Conservation (phyloP, 2,113 vertebrate species). For the Rhynchomys soricoides region DNA sequence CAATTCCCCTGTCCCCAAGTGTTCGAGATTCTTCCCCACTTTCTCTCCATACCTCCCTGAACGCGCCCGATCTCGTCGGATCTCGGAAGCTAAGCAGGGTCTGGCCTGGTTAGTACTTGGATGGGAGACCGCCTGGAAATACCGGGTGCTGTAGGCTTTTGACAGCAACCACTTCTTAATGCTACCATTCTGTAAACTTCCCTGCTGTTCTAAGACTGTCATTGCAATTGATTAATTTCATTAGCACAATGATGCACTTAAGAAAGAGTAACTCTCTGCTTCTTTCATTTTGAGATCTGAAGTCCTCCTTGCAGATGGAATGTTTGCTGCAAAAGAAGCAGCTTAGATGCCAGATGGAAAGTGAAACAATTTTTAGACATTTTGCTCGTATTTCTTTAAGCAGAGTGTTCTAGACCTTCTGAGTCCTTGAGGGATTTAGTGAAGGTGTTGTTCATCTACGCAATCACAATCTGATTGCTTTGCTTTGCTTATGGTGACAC, state of each 20-base stretch:
- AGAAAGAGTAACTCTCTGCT: conserved; percentile 56
- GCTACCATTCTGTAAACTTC: conserved; percentile 57
- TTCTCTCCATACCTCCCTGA: too few species aligned
- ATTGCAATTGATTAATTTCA: conserved; percentile 74
- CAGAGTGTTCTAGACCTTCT: conserved; percentile 56
- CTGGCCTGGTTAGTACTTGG: too few species aligned
- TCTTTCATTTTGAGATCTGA: conserved; percentile 61
- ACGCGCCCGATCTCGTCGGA: too few species aligned
- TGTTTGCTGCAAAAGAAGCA: conserved; percentile 6
- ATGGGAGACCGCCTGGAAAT: too few species aligned
- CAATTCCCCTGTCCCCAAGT: too few species aligned
- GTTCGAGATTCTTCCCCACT: too few species aligned
- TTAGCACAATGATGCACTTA: conserved; percentile 71
- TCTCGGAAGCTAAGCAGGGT: too few species aligned
- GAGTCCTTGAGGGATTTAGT: background rate
- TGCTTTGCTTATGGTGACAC: conserved; percentile 38
- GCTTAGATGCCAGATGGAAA: conserved; percentile 39
- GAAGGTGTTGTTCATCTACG: conserved; percentile 29
- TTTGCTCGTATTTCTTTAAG: conserved; percentile 61
- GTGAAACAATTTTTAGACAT: conserved; percentile 25
- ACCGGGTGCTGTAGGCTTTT: too few species aligned
- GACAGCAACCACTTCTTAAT: conserved; percentile 63
- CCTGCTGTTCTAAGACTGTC: conserved; percentile 58
- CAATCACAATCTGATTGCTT: conserved; percentile 49
- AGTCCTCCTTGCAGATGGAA: background rate